Conservation (phyloP, 2,113 vertebrate species). For the Heterotis niloticus region DNA sequence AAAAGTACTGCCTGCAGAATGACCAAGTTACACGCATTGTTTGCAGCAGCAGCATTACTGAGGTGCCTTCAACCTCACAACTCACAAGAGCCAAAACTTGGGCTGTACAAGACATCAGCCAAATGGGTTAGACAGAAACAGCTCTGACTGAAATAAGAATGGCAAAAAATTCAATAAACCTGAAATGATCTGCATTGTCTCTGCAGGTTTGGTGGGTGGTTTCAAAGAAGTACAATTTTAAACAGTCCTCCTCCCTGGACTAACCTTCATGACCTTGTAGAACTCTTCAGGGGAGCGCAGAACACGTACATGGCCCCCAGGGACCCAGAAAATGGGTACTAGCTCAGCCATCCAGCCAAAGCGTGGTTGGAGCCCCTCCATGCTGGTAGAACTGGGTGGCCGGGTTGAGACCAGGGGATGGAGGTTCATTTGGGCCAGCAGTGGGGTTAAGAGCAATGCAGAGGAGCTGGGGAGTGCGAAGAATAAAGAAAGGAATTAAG, state of each 20-base stretch:
- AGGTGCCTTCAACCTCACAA: no score
- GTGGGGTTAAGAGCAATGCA: slow-evolving; percentile 81
- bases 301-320: slow-evolving; percentile 73
- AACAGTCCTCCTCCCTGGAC: slow-evolving; percentile 1
- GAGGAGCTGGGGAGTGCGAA: slow-evolving; percentile 72
- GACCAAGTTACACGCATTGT: no score
- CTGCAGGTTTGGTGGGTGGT: no score
- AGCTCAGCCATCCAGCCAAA: slow-evolving; percentile 90
- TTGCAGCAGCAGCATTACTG: no score
- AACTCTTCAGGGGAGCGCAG: slow-evolving; percentile 84
- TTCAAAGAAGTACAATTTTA: no score
- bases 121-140: no score
- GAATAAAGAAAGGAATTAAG: background rate
- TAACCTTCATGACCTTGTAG: slow-evolving; percentile 89
- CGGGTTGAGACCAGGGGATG: slow-evolving; percentile 48
- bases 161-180: background rate
- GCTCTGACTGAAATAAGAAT: no score
- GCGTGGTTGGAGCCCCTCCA: slow-evolving; percentile 63
- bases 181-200: background rate
- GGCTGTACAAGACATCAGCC: background rate
- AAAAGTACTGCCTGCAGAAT: background rate
- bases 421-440: slow-evolving; percentile 72
- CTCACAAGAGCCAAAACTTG: background rate
- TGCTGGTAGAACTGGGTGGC: slow-evolving; percentile 64
- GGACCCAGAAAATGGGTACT: slow-evolving; percentile 84